These are phyloP conservation scores for Oxytorus armatus DNA, from an alignment of 2,888 invertebrate genomes.

Conservation along the genomic window DNA sequence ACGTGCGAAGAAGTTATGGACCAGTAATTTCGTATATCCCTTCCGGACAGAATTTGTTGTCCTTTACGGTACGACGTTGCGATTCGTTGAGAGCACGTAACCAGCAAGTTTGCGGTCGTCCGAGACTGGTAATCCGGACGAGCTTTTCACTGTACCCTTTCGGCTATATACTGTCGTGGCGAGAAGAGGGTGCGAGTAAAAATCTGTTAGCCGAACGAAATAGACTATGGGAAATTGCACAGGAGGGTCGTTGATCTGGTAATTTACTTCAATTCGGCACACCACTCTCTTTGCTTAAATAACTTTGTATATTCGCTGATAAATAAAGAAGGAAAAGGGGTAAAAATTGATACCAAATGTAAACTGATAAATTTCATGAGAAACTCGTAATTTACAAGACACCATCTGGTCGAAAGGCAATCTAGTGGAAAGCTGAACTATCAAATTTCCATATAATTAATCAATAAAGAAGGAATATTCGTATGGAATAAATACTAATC, in stretches of 20 bases:
- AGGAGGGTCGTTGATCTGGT: slow-evolving; percentile 2
- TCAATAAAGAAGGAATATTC: too few relatives aligned
- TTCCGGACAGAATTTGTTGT: slow-evolving; percentile 9
- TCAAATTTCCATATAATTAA: too few relatives aligned
- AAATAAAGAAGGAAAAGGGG: too few relatives aligned
- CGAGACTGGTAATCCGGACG: slow-evolving; percentile 15
- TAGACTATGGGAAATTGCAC: slow-evolving; percentile 67
- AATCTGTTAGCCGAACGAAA: slow-evolving; percentile 69
- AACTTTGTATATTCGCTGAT: too few relatives aligned
- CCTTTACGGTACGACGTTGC: slow-evolving; percentile 16
- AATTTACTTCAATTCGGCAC: neutral
- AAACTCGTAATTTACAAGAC: too few relatives aligned
- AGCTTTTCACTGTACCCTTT: neutral
- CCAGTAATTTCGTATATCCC: slow-evolving; percentile 34
- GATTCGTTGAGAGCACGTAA: slow-evolving; percentile 53
- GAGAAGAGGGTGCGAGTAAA: slow-evolving; percentile 51
- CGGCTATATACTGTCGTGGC: slow-evolving; percentile 4
- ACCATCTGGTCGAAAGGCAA: too few relatives aligned
- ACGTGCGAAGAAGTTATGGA: slow-evolving; percentile 13
- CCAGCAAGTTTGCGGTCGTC: slow-evolving; percentile 55
- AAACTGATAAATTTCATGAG: too few relatives aligned
- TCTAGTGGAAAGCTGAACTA: too few relatives aligned
- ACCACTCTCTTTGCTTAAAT: neutral
- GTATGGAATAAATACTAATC: too few relatives aligned
- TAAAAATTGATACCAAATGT: too few relatives aligned